Evolutionary conservation across 1,140 invertebrate species (phyloP), one percentile per base, ranked within the genome.

Genomic region (Gonatopus flavifemur): DNA sequence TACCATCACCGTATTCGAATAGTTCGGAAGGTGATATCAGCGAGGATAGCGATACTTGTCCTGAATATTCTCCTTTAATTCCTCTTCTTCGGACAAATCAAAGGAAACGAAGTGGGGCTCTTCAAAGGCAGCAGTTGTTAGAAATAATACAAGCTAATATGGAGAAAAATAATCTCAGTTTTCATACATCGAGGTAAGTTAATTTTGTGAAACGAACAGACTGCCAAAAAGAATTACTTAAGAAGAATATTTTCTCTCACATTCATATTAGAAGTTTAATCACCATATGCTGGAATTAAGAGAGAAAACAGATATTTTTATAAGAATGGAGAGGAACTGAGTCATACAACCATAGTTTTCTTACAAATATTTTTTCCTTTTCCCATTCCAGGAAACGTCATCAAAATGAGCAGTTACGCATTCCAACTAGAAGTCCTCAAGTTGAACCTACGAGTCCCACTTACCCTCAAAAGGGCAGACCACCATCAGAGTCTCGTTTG

Each of bases 91-190:
- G 62, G 21, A 33, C 48, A 41, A 72, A 72, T 61, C 70, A 76
- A 40, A 61, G 70, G 55, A 78, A 78, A 57, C 80, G 83, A 52
- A 85, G 83, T 20, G 83, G 87, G 47, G 87, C 87, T 48, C 78
- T 90, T 53, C 90, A 92, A 67, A 81, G 88, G 57, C 86, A 90
- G 66, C 88, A 91, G 75, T 80, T 93, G 53, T 84, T 91, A 44
- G 88, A 91, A 77, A 88, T 93, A 57, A 89, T 93, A 62, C 88
- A 93, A 74, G 88, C 90, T 47, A 93, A 93, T 71, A 92, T 94
- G 90, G 90, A 93, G 74, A 90, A 92, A 76, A 93, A 93, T 75
- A 90, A 91, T 74, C 79, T 89, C 79, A 87, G 85, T 84, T 88
- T 89, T 83, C 86, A 89, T 81, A 82, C 85, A 70, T 83, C 84